These are phyloP conservation scores for Sylvietta virens DNA, from an alignment of 2,113 vertebrate species.

Conservation along the genomic window DNA sequence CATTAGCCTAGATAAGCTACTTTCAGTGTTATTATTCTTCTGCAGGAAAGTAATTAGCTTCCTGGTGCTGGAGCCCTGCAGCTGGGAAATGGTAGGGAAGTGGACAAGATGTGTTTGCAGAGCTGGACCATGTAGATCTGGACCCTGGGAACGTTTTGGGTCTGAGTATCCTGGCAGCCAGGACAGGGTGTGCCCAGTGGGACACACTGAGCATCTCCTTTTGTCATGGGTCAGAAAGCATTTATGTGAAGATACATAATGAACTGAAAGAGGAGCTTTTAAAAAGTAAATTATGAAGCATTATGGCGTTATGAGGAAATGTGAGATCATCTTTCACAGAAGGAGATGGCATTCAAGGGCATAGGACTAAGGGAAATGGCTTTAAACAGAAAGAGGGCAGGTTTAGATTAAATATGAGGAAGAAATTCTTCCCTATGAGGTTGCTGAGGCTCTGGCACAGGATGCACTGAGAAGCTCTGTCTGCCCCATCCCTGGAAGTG, in stretches of 20 bases:
- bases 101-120: background rate
- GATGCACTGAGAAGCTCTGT: background rate
- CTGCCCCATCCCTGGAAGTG: background rate
- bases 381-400: background rate
- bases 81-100: background rate
- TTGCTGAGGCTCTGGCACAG: background rate
- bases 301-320: background rate
- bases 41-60: background rate
- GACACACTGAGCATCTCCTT: background rate
- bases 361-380: background rate
- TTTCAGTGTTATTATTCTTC: background rate
- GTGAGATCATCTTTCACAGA: background rate
- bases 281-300: no score
- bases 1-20: slow-evolving; percentile 3
- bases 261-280: background rate
- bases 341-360: background rate
- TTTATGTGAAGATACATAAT: background rate
- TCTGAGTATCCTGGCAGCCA: background rate
- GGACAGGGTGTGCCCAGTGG: background rate
- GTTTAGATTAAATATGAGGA: background rate
- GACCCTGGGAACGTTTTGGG: background rate
- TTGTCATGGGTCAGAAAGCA: background rate
- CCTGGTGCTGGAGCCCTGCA: background rate
- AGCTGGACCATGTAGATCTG: background rate
- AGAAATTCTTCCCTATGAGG: background rate